phyloP scores from a whole-genome alignment of 2,797 vertebrate species.

The Danio tinwini region DNA sequence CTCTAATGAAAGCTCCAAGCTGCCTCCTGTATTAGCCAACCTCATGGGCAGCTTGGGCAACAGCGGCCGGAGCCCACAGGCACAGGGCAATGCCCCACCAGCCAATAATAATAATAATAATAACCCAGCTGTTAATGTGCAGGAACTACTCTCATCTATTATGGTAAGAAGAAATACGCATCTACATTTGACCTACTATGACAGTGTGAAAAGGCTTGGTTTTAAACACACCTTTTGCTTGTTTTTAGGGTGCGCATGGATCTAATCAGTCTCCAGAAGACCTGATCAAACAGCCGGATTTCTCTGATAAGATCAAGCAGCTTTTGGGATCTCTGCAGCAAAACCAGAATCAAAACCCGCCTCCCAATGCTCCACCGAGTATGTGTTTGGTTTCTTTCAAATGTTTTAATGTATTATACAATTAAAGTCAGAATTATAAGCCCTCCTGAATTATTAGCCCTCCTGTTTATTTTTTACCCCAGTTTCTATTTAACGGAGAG shows the following conservation, averaged over 20 bases:
- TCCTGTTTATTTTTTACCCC: no score
- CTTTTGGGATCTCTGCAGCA: conserved; percentile 87
- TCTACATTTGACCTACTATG: not conserved
- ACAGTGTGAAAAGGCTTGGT: not conserved
- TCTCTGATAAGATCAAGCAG: conserved; percentile 93
- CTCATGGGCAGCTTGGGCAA: conserved; percentile 89
- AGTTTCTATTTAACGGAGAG: no score
- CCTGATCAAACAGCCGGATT: conserved; percentile 91
- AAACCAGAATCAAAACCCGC: conserved; percentile 76
- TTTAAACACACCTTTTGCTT: not conserved
- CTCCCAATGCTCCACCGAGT: conserved; percentile 72
- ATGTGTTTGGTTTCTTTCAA: conserved; percentile 12
- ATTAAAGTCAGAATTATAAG: no score
- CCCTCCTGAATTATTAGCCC: no score
- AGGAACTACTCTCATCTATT: conserved; percentile 94
- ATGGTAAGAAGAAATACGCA: conserved; percentile 78
- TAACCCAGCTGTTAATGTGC: conserved; percentile 83
- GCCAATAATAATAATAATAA: conserved; percentile 54
- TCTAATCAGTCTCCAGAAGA: conserved; percentile 88
- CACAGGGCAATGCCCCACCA: conserved; percentile 70
- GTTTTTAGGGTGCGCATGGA: conserved; percentile 81
- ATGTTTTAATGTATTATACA: not conserved
- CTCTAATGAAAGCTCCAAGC: conserved; percentile 83
- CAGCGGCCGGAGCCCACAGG: conserved; percentile 75
- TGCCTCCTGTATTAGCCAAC: conserved; percentile 92